phyloP scores from a whole-genome alignment of 2,113 vertebrate species.

The Oncorhynchus mykiss region DNA sequence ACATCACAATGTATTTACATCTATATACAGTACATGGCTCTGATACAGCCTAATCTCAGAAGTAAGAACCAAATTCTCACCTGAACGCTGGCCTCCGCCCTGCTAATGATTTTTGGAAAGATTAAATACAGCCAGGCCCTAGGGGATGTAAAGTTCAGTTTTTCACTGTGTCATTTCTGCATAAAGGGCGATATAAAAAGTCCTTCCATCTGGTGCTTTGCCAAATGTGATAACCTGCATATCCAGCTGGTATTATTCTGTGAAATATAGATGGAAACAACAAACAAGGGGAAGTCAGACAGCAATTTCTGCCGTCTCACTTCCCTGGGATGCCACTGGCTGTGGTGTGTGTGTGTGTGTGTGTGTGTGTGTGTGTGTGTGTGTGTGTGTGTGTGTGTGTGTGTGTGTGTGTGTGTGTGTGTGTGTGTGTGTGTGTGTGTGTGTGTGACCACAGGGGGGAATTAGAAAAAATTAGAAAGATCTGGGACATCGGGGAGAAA shows the following conservation, averaged over 20 bases:
- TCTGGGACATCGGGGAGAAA: too few relatives aligned
- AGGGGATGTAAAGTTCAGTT: too few relatives aligned
- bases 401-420: conserved; percentile 18
- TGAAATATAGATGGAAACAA: conserved; percentile 25
- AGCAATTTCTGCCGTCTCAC: not conserved
- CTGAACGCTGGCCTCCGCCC: too few relatives aligned
- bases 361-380: not conserved
- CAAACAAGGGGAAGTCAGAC: not conserved
- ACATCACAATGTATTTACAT: too few relatives aligned
- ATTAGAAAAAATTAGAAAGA: not conserved
- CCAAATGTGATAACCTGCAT: not conserved
- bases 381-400: conserved; percentile 4
- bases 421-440: not conserved
- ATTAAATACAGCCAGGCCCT: too few relatives aligned
- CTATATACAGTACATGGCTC: too few relatives aligned
- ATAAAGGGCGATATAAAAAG: too few relatives aligned
- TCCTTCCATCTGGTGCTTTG: too few relatives aligned
- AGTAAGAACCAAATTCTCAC: too few relatives aligned
- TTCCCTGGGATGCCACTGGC: not conserved
- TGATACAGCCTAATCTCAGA: too few relatives aligned
- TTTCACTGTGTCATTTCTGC: too few relatives aligned
- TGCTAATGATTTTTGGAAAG: too few relatives aligned
- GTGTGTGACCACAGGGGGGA: not conserved
- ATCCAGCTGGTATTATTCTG: not conserved
- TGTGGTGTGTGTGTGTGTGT: conserved; percentile 23